Evolutionary conservation across 1,140 invertebrate species (phyloP).

Genomic region (Himalopsyche phryganea): DNA sequence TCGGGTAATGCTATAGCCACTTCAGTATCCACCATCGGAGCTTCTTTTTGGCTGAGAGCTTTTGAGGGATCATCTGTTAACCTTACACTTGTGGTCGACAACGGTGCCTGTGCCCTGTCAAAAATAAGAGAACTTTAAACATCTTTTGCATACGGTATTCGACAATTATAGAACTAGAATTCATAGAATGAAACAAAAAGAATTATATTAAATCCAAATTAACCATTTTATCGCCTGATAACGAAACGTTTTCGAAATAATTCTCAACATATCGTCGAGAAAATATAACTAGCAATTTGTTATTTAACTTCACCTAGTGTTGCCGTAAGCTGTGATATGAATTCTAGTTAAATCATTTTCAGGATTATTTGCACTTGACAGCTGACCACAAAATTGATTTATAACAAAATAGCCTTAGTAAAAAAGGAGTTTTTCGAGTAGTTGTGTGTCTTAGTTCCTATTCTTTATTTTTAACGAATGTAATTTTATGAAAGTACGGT

Average conservation of each 20-base stretch:
- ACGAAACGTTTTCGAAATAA: neutral
- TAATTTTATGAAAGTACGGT: no score
- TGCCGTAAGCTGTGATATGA: no score
- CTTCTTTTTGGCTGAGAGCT: constrained; percentile 40
- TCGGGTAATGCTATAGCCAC: constrained; percentile 51
- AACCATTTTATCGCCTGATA: neutral
- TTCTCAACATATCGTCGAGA: constrained; percentile 1
- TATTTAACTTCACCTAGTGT: neutral
- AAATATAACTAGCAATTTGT: neutral
- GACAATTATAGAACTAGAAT: neutral
- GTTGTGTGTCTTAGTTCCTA: no score
- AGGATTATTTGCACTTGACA: no score
- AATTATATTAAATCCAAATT: neutral
- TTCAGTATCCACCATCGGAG: constrained; percentile 50
- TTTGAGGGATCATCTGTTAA: constrained; percentile 36
- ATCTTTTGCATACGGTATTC: neutral
- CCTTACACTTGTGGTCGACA: constrained; percentile 37
- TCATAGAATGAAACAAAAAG: neutral
- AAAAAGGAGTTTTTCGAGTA: no score
- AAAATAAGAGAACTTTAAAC: constrained; percentile 8
- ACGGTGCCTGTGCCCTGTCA: constrained; percentile 40
- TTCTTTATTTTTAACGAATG: no score
- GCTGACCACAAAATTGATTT: no score
- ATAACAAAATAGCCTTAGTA: no score
- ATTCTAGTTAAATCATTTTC: no score